A percentile compares a stretch with the other conserved stretches of the same genome.
Conservation (phyloP, 2,113 vertebrate genomes). For the Camarhynchus parvulus region DNA sequence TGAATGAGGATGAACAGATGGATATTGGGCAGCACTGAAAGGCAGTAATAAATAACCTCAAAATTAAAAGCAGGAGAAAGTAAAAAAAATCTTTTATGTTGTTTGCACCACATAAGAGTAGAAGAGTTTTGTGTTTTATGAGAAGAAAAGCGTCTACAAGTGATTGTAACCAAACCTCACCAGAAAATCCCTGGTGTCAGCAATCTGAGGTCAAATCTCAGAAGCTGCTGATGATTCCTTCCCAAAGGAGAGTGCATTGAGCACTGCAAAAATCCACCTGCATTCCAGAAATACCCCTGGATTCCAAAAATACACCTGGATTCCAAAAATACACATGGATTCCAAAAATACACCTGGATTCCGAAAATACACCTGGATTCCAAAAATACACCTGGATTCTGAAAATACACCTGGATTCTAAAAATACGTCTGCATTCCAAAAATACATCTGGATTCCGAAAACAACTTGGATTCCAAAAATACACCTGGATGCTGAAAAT, state of each 20-base stretch:
- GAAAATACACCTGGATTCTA: not conserved
- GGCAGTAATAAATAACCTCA: not conserved
- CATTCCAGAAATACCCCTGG: not conserved
- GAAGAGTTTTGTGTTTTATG: not conserved
- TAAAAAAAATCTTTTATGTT: not conserved
- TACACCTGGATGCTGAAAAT: not conserved
- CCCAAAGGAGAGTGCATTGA: accelerated
- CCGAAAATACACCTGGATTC: not conserved
- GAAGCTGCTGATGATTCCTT: not conserved
- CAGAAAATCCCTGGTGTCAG: not conserved
- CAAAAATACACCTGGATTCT: not conserved
- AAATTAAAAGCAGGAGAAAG: not conserved
- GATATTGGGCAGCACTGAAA: not conserved
- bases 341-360: not conserved
- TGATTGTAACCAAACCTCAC: not conserved
- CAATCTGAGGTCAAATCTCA: not conserved
- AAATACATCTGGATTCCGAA: not conserved
- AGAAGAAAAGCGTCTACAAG: not conserved
- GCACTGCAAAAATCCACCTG: not conserved
- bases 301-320: not conserved
- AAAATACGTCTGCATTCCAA: not conserved
- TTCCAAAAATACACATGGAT: not conserved
- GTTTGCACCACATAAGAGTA: not conserved
- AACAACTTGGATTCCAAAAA: accelerated
- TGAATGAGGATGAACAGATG: not conserved